A percentile compares a stretch with the other conserved stretches of the same genome.
phyloP scores from a whole-genome alignment of 1,140 invertebrate species.

The Gryllus bimaculatus region DNA sequence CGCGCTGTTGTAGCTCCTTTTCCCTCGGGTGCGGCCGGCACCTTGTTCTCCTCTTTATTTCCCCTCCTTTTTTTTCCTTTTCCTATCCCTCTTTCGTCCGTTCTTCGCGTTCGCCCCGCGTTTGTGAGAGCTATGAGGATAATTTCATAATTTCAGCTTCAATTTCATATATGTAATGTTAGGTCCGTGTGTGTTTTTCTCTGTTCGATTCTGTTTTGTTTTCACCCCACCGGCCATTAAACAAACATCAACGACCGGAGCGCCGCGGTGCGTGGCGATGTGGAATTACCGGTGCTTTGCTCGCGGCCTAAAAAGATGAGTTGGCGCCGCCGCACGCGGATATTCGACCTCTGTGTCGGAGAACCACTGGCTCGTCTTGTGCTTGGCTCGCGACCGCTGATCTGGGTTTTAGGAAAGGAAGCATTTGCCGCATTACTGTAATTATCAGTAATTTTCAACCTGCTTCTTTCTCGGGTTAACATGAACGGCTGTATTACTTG shows the following conservation, averaged over 20 bases:
- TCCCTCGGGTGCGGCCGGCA: background rate
- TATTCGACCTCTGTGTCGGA: background rate
- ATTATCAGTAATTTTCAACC: background rate
- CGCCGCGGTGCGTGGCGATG: background rate
- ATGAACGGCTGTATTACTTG: too few species aligned
- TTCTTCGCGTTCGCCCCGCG: background rate
- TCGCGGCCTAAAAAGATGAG: background rate
- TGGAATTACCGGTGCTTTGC: background rate
- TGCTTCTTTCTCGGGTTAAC: background rate
- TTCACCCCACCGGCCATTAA: background rate
- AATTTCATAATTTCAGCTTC: background rate
- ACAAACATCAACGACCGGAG: background rate
- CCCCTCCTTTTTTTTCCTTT: background rate
- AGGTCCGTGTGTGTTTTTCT: background rate
- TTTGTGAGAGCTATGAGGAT: background rate
- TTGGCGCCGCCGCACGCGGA: background rate
- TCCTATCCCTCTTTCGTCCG: background rate
- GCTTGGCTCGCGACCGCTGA: background rate
- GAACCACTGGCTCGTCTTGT: background rate
- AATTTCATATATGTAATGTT: background rate
- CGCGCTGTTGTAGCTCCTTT: background rate
- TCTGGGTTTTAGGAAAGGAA: background rate
- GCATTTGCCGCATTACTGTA: background rate
- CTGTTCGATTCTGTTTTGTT: background rate
- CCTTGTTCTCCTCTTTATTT: background rate